phyloP scores from a whole-genome alignment of 2,113 vertebrate genomes.

The Hassar affinis region DNA sequence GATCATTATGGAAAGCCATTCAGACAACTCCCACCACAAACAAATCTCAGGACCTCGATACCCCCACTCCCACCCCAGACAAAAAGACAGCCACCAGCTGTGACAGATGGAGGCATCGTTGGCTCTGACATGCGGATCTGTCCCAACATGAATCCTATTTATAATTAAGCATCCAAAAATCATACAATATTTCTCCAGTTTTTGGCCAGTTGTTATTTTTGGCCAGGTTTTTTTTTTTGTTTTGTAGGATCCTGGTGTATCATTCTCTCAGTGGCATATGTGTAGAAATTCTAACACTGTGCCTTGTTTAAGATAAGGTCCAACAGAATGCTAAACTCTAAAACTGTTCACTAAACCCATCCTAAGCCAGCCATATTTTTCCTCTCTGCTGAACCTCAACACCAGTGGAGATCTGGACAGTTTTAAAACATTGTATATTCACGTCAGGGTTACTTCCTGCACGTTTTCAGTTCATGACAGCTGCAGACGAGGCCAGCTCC shows the following conservation, averaged over 20 bases:
- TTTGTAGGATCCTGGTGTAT: neutral
- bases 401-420: slow-evolving; percentile 69
- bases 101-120: slow-evolving; percentile 47
- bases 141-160: neutral
- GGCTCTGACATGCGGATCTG: slow-evolving; percentile 5
- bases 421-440: slow-evolving; percentile 69
- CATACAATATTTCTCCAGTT: no score
- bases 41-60: slow-evolving; percentile 64
- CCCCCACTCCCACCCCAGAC: slow-evolving; percentile 35
- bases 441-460: slow-evolving; percentile 64
- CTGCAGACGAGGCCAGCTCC: slow-evolving; percentile 31
- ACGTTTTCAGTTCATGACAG: slow-evolving; percentile 65
- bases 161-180: neutral
- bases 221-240: neutral
- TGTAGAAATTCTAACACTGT: neutral
- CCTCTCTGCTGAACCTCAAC: slow-evolving; percentile 54
- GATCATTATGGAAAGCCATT: slow-evolving; percentile 69
- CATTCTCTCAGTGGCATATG: no score
- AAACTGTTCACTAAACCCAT: slow-evolving; percentile 7
- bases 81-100: slow-evolving; percentile 63
- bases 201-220: neutral
- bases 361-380: slow-evolving; percentile 1
- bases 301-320: neutral
- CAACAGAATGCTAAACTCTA: neutral
- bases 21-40: slow-evolving; percentile 70